These are phyloP conservation scores for Connochaetes taurinus DNA, from an alignment of 2,113 vertebrate genomes.

Conservation along the genomic window DNA sequence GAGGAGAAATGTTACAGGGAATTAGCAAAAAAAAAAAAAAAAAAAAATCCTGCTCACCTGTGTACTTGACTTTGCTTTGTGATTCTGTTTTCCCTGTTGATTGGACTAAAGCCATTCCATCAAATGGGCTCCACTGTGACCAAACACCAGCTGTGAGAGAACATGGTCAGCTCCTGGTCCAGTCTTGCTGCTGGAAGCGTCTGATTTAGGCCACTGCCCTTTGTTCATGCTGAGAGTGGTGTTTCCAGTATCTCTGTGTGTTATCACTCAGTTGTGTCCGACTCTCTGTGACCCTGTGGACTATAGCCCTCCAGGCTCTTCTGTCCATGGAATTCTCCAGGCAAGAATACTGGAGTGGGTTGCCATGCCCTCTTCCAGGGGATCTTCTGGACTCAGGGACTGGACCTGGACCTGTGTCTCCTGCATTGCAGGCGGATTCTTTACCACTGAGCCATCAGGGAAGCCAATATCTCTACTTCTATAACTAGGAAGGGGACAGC, in stretches of 20 bases:
- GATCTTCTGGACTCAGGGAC: not conserved
- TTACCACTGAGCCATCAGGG: not conserved
- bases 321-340: not conserved
- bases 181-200: not conserved
- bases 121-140: not conserved
- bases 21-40: not conserved
- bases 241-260: not conserved
- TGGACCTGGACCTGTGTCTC: not conserved
- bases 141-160: not conserved
- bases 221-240: not conserved
- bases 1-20: conserved; percentile 67
- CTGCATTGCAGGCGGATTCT: not conserved
- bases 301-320: not conserved
- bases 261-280: not conserved
- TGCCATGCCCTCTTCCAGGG: not conserved
- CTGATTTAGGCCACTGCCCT: not conserved
- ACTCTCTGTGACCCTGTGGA: not conserved
- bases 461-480: not conserved
- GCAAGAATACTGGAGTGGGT: not conserved
- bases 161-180: not conserved
- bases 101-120: not conserved
- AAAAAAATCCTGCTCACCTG: conserved; percentile 47
- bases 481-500: not conserved
- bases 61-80: conserved; percentile 42
- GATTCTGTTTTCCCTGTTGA: conserved; percentile 46